Base-by-base conservation (phyloP, 1,140 invertebrate species). In the Drosophila serrata region DNA sequence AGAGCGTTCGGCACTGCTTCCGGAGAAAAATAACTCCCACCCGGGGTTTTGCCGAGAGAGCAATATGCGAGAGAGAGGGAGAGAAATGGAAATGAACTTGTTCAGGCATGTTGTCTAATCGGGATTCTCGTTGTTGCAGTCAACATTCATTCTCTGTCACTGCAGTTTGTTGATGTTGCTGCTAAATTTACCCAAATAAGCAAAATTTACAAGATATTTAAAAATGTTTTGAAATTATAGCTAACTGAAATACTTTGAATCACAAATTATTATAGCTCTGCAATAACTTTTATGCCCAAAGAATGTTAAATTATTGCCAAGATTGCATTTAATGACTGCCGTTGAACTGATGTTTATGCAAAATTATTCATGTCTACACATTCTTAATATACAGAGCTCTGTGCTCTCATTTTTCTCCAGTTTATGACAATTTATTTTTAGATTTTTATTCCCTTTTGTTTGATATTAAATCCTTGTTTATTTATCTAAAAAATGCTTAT, bases 71-170 rank as follows among this genome's bases (percentile, higher is more conserved):
- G 22, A 17, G 35, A 37, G 22, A 17, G 35, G 22, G 53, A 56
- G 19, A n/a, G 39, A 22, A 24, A 29, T n/a, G 19, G 27, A 13
- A 51, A 53, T 65, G 35, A 68, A 69, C 37, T n/a, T 51, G 17
- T 27, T 69, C 65, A 22, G 46, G 39, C 43, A 24, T 37, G 29
- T 65, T n/a, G 11, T 51, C 65, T 69, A 69, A 69, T 65, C 65
- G 65, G 37, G 11, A n/a, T 29, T 65, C 24, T 49, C 12, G 19
- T 24, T 27, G 42, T 33, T 72, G 62, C 68, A 72, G 49, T 69
- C 40, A 42, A 9, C 17, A 39, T 48, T 72, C 29, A 39, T 48
- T 72, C 40, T 37, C 31, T 53, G 42, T 40, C 37, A 27, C 24
- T 45, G 63, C 17, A 33, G 64, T 46, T 70, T 55, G 67, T 72